Conservation (phyloP, 2,888 invertebrate genomes). For the Pherbina coryleti region DNA sequence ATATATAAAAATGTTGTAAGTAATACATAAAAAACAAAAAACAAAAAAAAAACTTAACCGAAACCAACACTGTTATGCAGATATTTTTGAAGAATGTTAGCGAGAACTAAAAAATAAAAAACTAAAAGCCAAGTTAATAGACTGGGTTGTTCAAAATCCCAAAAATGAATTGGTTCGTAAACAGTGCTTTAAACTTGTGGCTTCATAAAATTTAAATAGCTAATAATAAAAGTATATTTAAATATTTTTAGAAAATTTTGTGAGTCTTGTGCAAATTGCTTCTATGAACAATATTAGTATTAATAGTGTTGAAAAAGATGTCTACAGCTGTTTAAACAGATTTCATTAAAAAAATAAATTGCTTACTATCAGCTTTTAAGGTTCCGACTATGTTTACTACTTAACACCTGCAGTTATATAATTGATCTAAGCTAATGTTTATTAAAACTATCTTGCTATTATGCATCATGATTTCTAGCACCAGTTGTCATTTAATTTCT, state of each 20-base stretch:
- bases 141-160: not conserved
- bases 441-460: too few relatives aligned
- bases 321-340: too few relatives aligned
- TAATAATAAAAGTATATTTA: conserved; percentile 16
- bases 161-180: conserved; percentile 14
- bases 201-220: conserved; percentile 5
- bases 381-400: too few relatives aligned
- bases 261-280: not conserved
- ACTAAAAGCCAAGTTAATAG: not conserved
- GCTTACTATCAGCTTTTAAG: too few relatives aligned
- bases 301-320: too few relatives aligned
- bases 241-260: conserved; percentile 30
- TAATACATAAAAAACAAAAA: not conserved
- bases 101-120: not conserved
- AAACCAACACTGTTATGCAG: not conserved
- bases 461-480: too few relatives aligned
- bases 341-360: too few relatives aligned
- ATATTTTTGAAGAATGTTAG: conserved; percentile 6
- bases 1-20: not conserved
- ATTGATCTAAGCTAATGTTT: too few relatives aligned
- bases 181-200: conserved; percentile 28
- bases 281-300: not conserved
- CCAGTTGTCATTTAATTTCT: too few relatives aligned
- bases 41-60: not conserved
- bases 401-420: too few relatives aligned